Base-by-base conservation (phyloP, 1,140 invertebrate genomes). In the Dinothrombium tinctorium region DNA sequence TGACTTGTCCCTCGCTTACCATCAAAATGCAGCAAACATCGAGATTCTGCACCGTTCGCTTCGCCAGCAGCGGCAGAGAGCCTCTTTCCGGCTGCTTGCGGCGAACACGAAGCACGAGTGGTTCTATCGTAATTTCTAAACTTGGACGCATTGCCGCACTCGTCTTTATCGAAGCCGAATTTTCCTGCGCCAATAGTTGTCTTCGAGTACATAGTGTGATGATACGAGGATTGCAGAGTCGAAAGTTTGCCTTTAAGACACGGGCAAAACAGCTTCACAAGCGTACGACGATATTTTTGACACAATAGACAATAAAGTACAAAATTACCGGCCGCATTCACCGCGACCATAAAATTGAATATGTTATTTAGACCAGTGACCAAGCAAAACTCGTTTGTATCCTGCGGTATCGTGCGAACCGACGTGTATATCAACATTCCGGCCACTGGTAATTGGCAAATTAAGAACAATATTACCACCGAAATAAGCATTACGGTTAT, bases 291-390 rank as follows among this genome's bases (percentile, higher is more conserved):
- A 59, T 77, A 80, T 49, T 73, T 73, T 51, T 73, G 71, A 46
- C 73, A 75, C 49, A 80, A 65, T 20, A 71, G 69, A 43, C 74
- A 77, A 55, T 80, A 80, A 25, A 80, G 58, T 36, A 80, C 60
- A 56, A 80, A 79, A 58, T 79, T 79, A 2, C 62, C 64, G 1
- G 62, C 59, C 2, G 76, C 69, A 58, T 78, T 78, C 25, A 77
- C 57, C 23, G 69, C 66, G 6, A 72, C 61, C 15, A 80, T 56
- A 17, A 76, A 60, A 55, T 79, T 79, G 54, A 68, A 73, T 20
- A 78, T 66, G 56, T 77, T 78, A 7, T 71, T 71, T 2, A 73
- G 54, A 32, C 65, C 69, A 42, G 51, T 50, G 0, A 65, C 51
- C 2, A 69, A 47, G 45, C 56, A 50, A 12, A 53, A 55, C 22